Base-by-base conservation (phyloP, 2,888 invertebrate species). In the Oeneis ivallda region DNA sequence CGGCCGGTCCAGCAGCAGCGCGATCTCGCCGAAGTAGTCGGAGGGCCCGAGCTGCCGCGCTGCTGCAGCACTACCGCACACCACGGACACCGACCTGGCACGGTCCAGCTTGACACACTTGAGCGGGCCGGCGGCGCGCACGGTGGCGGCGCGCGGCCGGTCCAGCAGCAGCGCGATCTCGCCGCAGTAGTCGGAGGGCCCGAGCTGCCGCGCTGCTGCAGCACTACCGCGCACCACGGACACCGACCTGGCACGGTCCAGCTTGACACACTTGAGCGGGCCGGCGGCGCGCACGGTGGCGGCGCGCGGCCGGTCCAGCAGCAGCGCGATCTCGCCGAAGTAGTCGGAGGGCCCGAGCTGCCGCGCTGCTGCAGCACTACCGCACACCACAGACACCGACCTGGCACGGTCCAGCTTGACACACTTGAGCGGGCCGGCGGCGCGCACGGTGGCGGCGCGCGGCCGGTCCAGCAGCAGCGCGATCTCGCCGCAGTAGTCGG, bases 81-180 rank as follows among this genome's bases (percentile, higher is more conserved):
- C n/a, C n/a, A n/a, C n/a, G n/a, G n/a, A n/a, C n/a, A n/a, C n/a
- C n/a, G n/a, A n/a, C n/a, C 96, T 95, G 84, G 97, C 97, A 80
- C 99, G 94, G 89, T 99, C 99, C 79, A 99, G 93, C 92, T 99
- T 99, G 84, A 99, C 99, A 92, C 99, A 99, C 92, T 99, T 99
- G 79, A 99, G 94, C 62, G 97, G 95, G 41, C 98, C 98, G 80
- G 95, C 95, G 67, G 99, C 98, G 67, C 98, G 88, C 68, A 99
- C 99, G 32, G 99, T 99, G 74, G 99, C 99, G 71, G 99, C 99
- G 80, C 99, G 94, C 72, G 99, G 99, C 83, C 99, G 94, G 92
- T 99, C 99, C 86, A 99, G 93, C 76, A 99, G 93, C 79, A 99
- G 93, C 67, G 99, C 99, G 80, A 99, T 99, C 93, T 99, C 99